phyloP scores from a whole-genome alignment of 2,113 vertebrate species.

The Aegithalos caudatus region DNA sequence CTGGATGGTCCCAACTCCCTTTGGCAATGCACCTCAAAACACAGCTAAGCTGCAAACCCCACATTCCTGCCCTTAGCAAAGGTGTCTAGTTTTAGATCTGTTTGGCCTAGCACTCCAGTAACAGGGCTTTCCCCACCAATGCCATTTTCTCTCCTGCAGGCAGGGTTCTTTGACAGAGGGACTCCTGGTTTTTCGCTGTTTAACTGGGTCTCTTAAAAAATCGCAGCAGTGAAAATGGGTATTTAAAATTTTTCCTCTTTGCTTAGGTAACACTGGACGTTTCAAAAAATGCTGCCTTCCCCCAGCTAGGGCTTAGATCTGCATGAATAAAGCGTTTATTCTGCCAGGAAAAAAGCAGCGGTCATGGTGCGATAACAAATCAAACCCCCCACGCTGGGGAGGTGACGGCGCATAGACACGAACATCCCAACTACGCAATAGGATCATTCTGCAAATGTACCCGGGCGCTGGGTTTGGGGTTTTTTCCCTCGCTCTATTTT shows the following conservation, averaged over 20 bases:
- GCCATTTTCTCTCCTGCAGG: background rate
- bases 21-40: background rate
- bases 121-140: background rate
- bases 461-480: background rate
- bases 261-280: background rate
- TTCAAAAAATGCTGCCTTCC: background rate
- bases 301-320: background rate
- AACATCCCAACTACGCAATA: background rate
- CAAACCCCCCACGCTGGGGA: background rate
- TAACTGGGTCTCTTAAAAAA: background rate
- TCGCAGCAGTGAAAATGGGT: background rate
- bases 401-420: background rate
- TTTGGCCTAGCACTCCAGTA: background rate
- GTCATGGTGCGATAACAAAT: constrained; percentile 9
- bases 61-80: background rate
- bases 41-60: background rate
- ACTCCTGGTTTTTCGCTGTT: background rate
- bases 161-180: background rate
- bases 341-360: background rate
- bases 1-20: background rate
- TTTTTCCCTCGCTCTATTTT: background rate
- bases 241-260: background rate
- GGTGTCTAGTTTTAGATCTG: background rate
- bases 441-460: background rate
- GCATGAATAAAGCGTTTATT: background rate